Conservation (phyloP, 2,888 invertebrate species). For the Papilio protenor region DNA sequence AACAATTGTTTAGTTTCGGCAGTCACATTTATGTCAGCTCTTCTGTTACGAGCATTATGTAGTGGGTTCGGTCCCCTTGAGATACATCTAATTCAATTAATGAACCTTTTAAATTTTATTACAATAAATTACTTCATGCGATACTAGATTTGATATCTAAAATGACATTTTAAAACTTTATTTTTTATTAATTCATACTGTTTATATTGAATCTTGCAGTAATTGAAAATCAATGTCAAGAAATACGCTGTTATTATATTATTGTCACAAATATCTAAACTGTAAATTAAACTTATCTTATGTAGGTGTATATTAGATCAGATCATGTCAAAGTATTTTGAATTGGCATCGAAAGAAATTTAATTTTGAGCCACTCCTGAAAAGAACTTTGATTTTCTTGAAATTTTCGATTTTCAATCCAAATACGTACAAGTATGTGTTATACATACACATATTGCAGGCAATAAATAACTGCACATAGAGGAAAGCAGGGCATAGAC, state of each 20-base stretch:
- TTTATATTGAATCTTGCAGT: too few species aligned
- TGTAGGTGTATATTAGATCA: background rate
- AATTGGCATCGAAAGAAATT: background rate
- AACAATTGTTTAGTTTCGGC: slow-evolving; percentile 84
- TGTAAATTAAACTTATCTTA: background rate
- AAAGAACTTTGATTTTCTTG: background rate
- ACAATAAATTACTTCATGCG: slow-evolving; percentile 21
- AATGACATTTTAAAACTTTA: background rate
- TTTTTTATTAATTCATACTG: background rate
- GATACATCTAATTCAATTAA: slow-evolving; percentile 40
- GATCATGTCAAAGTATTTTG: background rate
- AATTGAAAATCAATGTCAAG: too few species aligned
- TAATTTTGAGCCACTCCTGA: background rate
- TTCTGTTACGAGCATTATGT: slow-evolving; percentile 59
- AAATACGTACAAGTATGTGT: background rate
- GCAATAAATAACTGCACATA: slow-evolving; percentile 77
- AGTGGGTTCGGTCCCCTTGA: slow-evolving; percentile 37
- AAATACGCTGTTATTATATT: too few species aligned
- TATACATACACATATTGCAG: slow-evolving; percentile 51
- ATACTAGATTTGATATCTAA: background rate
- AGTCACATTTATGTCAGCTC: slow-evolving; percentile 66
- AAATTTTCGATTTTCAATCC: background rate
- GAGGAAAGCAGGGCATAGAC: slow-evolving; percentile 74
- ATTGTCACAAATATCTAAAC: too few species aligned
- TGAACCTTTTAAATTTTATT: slow-evolving; percentile 37